Evolutionary conservation across 2,113 vertebrate species (phyloP).

Genomic region (Catagonus wagneri): DNA sequence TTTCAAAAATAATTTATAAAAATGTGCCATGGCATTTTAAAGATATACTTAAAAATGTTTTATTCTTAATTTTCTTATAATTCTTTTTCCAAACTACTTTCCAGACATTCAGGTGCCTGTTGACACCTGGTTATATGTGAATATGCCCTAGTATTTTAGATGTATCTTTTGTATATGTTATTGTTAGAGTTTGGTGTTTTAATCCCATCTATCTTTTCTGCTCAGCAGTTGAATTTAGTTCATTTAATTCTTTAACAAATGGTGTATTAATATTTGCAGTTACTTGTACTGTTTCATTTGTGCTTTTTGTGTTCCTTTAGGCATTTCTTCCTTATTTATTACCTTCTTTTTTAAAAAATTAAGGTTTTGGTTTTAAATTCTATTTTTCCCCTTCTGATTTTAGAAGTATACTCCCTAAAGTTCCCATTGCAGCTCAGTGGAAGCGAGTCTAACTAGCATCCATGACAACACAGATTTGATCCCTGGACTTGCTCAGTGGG

Average conservation of each 20-base stretch:
- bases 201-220: background rate
- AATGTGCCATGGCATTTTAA: background rate
- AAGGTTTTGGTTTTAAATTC: background rate
- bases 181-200: background rate
- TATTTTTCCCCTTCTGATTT: background rate
- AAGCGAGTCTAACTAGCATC: too few relatives aligned
- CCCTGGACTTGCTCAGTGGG: too few relatives aligned
- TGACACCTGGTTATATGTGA: background rate
- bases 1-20: background rate
- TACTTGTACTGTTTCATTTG: background rate
- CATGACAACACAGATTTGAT: too few relatives aligned
- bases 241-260: background rate
- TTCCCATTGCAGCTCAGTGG: too few relatives aligned
- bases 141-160: background rate
- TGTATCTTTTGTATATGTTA: background rate
- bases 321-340: background rate
- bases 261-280: background rate
- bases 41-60: background rate
- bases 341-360: background rate
- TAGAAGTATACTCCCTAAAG: background rate
- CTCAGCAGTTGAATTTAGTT: background rate
- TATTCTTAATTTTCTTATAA: background rate
- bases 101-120: background rate
- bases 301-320: background rate
- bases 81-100: slow-evolving; percentile 24